A percentile compares a stretch with the other conserved stretches of the same genome.
Conservation (phyloP, 2,888 invertebrate genomes). For the Platycnemis pennipes region DNA sequence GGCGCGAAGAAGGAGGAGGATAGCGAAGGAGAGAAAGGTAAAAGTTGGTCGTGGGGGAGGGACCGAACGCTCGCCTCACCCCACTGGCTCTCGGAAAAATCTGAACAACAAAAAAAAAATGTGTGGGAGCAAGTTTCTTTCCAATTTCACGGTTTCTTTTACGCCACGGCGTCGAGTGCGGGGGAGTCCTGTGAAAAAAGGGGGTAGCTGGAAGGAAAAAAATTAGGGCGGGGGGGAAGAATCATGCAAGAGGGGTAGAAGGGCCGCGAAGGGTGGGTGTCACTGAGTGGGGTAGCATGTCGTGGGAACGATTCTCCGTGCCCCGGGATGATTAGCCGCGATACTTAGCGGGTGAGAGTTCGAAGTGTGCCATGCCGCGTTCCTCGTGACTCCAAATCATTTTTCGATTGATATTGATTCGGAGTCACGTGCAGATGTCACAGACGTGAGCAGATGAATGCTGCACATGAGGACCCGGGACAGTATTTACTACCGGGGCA, state of each 20-base stretch:
- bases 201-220: neutral
- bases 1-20: neutral
- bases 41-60: neutral
- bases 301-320: neutral
- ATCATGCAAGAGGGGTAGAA: neutral
- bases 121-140: neutral
- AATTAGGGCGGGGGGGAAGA: neutral
- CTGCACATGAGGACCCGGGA: neutral
- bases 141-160: conserved; percentile 16
- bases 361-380: neutral
- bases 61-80: neutral
- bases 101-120: neutral
- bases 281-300: neutral
- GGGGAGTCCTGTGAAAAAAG: neutral
- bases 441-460: neutral
- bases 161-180: neutral
- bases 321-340: neutral
- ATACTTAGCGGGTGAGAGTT: neutral
- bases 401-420: conserved; percentile 18
- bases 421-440: neutral
- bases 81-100: neutral
- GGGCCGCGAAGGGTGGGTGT: neutral
- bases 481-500: no score
- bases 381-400: conserved; percentile 2
- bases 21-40: neutral